Evolutionary conservation across 2,797 vertebrate genomes (phyloP).

Genomic region (Acrossocheilus fasciatus): DNA sequence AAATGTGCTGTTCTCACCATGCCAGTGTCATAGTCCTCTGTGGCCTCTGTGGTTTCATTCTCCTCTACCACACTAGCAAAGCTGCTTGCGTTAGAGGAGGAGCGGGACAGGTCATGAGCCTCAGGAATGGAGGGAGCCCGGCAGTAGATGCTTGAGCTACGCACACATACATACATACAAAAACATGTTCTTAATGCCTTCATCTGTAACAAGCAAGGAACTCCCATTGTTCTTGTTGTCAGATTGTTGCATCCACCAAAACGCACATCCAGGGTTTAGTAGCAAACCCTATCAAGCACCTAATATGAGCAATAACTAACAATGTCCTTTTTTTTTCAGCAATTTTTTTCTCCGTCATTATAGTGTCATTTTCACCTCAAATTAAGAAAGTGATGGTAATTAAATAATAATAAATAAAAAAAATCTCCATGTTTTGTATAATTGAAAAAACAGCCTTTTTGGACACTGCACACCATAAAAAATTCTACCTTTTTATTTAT

Average conservation of each 20-base stretch:
- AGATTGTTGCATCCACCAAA: background rate
- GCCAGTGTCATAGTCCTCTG: conserved; percentile 87
- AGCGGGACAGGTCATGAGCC: conserved; percentile 88
- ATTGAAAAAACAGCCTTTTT: background rate
- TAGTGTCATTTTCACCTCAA: background rate
- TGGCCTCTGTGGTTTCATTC: conserved; percentile 79
- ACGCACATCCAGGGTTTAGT: background rate
- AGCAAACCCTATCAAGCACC: background rate
- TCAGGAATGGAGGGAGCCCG: conserved; percentile 84
- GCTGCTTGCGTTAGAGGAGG: conserved; percentile 95
- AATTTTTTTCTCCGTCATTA: background rate
- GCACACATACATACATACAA: conserved; percentile 45
- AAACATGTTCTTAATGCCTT: conserved; percentile 16
- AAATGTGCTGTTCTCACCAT: conserved; percentile 75
- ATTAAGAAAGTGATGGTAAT: background rate
- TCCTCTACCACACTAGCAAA: conserved; percentile 95
- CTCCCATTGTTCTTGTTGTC: background rate
- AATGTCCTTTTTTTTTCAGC: background rate
- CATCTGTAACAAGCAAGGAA: background rate
- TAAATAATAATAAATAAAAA: too few species aligned
- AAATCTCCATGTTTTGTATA: background rate
- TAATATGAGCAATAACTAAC: background rate
- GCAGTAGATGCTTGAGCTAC: conserved; percentile 73
- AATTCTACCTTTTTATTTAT: too few species aligned
- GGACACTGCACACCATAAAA: background rate